Conservation (phyloP, 1,140 invertebrate genomes). For the Dreissena polymorpha region DNA sequence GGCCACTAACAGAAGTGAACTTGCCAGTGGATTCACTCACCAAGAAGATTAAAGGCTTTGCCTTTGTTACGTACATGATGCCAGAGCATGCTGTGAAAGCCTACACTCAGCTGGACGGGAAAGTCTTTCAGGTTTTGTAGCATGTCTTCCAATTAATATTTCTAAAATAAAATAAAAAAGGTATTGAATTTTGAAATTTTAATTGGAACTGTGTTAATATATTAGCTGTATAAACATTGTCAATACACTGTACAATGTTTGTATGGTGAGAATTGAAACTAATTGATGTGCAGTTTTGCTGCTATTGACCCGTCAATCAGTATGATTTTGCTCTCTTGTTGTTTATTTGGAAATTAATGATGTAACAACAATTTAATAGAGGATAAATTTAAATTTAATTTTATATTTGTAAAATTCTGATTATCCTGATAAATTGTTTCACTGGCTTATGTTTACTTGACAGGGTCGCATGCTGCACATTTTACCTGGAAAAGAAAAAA, state of each 20-base stretch:
- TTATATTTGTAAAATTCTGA: too few species aligned
- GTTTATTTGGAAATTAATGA: too few species aligned
- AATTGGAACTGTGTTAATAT: neutral
- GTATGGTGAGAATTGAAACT: too few species aligned
- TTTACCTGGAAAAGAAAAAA: constrained; percentile 90
- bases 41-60: constrained; percentile 96
- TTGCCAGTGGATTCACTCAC: constrained; percentile 93
- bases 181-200: neutral
- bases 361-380: too few species aligned
- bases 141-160: neutral
- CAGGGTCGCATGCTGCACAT: constrained; percentile 95
- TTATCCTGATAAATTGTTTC: too few species aligned
- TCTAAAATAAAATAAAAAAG: neutral
- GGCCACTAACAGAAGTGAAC: constrained; percentile 92
- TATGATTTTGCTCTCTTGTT: too few species aligned
- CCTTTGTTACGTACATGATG: constrained; percentile 94
- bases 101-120: constrained; percentile 93
- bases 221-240: neutral
- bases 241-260: neutral
- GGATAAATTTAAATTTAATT: too few species aligned
- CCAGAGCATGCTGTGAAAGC: constrained; percentile 97
- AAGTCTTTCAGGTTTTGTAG: constrained; percentile 85
- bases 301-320: too few species aligned
- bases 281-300: too few species aligned
- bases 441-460: constrained; percentile 14